Evolutionary conservation across 2,888 invertebrate genomes (phyloP), one percentile per base, ranked within the genome.

Genomic region (Amphipoea oculea): DNA sequence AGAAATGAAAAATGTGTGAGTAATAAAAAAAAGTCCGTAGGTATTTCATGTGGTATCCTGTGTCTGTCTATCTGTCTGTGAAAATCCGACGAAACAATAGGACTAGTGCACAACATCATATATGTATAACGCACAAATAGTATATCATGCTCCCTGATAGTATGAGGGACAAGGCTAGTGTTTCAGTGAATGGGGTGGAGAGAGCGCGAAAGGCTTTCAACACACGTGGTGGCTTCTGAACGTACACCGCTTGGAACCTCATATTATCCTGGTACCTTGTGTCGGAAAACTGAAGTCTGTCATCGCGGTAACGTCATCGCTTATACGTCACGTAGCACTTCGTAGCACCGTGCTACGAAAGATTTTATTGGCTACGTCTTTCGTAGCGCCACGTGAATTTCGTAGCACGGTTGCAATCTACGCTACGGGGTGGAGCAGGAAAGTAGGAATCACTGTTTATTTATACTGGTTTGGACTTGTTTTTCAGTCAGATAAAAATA

Each of bases 231-330:
- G 7, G 14, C 66, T 45, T 0, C 57, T 57, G 17, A 54, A 62
- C 1, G 40, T 63, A 40, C 1, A 20, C 36, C 23, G 1, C 71
- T 71, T 48, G 2, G 17, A 23, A 20, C 3, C 0, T 42, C 9
- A 57, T 82, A 17, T n/a, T 62, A 20, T 77, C 82, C 71, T 82
- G 20, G 63, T 82, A 82, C 14, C n/a, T 62, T 54, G 40, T 45
- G 62, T 77, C 20, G 48, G 54, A 51, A 82, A 71, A 77, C 62
- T 72, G 67, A 68, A 68, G 29, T 29, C 23, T 62, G 66, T 68
- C 62, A 63, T 54, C 54, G 57, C 67, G 54, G 40, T 67, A 68
- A 63, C 77, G 81, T 81, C 82, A 81, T 76, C 20, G 12, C 12
- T 29, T 4, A 2, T 65, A 68, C 71, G 77, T 82, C 54, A 68